Conservation (phyloP, 1,140 invertebrate genomes). For the Lasioglossum albipes region DNA sequence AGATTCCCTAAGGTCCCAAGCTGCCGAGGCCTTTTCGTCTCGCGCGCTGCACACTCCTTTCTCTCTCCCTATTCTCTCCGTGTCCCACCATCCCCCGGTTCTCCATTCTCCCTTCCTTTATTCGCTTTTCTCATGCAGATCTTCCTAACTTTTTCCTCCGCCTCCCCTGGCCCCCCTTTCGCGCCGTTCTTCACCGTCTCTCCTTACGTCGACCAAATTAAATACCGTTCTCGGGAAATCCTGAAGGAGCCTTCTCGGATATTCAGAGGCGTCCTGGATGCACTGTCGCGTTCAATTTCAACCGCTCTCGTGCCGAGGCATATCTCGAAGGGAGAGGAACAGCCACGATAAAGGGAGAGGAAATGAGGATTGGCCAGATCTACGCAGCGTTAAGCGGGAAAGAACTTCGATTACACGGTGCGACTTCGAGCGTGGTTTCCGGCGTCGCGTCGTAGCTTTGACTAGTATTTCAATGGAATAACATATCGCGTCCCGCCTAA, state of each 20-base stretch:
- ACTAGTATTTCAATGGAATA: background rate
- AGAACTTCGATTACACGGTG: slow-evolving; percentile 15
- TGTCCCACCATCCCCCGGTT: slow-evolving; percentile 23
- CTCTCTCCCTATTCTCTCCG: slow-evolving; percentile 10
- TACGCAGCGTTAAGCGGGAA: slow-evolving; percentile 15
- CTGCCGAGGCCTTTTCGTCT: slow-evolving; percentile 39
- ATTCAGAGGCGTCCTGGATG: slow-evolving; percentile 60
- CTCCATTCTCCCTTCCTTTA: slow-evolving; percentile 6
- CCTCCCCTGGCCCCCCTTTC: slow-evolving; percentile 35
- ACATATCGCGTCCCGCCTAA: background rate
- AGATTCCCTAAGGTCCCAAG: slow-evolving; percentile 63
- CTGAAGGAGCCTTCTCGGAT: slow-evolving; percentile 49
- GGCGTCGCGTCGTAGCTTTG: background rate
- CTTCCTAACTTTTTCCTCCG: slow-evolving; percentile 10
- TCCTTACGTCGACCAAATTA: slow-evolving; percentile 69
- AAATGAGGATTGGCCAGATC: background rate
- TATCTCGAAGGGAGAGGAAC: slow-evolving; percentile 21
- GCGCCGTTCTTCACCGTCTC: slow-evolving; percentile 40
- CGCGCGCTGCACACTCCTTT: slow-evolving; percentile 8
- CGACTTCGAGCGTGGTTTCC: background rate
- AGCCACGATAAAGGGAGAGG: background rate
- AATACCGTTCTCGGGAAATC: slow-evolving; percentile 65
- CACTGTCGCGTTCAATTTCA: slow-evolving; percentile 62
- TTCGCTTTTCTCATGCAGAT: slow-evolving; percentile 24
- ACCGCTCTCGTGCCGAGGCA: slow-evolving; percentile 21